Percentiles rank a stretch among this genome's conserved stretches.
These are phyloP conservation scores for Stegana nigrithorax DNA, from an alignment of 2,888 invertebrate species.

Conservation along the genomic window DNA sequence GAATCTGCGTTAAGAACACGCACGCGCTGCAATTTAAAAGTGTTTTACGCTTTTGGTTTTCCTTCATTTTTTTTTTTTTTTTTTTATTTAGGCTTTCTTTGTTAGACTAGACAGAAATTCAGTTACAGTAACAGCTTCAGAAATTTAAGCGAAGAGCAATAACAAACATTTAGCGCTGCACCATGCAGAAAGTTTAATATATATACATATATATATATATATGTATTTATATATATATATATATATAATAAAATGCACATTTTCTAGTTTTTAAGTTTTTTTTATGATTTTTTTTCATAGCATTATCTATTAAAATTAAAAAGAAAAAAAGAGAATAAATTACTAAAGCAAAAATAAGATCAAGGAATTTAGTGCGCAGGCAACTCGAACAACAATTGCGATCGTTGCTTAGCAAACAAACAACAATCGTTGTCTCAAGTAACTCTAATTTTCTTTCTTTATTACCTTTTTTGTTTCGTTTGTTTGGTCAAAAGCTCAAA, in stretches of 20 bases:
- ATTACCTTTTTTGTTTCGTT: too few relatives aligned
- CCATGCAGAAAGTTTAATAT: background rate
- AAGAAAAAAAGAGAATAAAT: background rate
- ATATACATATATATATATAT: slow-evolving; percentile 22
- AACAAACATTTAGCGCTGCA: background rate
- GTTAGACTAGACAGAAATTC: slow-evolving; percentile 6
- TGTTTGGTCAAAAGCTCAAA: background rate
- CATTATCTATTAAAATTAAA: background rate
- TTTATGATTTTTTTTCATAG: background rate
- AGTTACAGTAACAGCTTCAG: slow-evolving; percentile 19
- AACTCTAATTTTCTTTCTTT: too few relatives aligned
- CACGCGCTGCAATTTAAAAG: too few relatives aligned
- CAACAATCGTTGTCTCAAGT: too few relatives aligned
- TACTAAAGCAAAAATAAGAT: background rate
- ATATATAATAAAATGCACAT: background rate
- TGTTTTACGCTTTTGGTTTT: too few relatives aligned
- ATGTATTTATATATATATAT: slow-evolving; percentile 22
- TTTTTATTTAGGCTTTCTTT: slow-evolving; percentile 20
- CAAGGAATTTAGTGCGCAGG: slow-evolving; percentile 22
- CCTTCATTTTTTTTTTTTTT: slow-evolving; percentile 5
- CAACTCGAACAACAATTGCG: background rate
- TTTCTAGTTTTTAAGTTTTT: background rate
- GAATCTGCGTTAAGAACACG: too few relatives aligned
- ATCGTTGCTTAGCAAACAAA: background rate
- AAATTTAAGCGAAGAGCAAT: slow-evolving; percentile 24